Conservation (phyloP, 2,113 vertebrate genomes). For the Aegotheles bennettii region DNA sequence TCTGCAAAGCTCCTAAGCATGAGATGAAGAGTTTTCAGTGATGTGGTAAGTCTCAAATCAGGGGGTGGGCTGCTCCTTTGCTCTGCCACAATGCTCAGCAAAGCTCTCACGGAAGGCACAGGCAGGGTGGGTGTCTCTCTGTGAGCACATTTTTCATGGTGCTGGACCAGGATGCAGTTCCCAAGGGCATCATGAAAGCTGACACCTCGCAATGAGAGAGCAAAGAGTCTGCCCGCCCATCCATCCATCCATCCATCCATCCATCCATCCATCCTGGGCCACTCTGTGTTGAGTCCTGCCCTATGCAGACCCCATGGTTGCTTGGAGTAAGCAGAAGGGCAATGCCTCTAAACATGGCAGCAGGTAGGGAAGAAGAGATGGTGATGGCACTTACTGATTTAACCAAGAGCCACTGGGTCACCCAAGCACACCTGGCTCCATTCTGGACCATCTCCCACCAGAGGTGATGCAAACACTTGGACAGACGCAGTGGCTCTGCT, state of each 20-base stretch:
- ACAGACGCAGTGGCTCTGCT: fast-evolving
- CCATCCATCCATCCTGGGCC: not conserved
- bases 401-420: not conserved
- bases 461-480: not conserved
- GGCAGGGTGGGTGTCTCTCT: not conserved
- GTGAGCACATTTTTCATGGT: fast-evolving
- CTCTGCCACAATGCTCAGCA: fast-evolving
- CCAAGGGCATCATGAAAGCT: not conserved
- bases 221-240: not conserved
- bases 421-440: not conserved
- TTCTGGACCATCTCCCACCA: not conserved
- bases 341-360: not conserved
- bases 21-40: not conserved
- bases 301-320: not conserved
- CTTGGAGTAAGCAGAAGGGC: not conserved
- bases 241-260: no score
- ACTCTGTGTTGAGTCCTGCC: not conserved
- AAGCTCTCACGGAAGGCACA: not conserved
- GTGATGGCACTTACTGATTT: fast-evolving
- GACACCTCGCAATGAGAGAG: not conserved
- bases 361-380: not conserved
- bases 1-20: not conserved
- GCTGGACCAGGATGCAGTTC: not conserved
- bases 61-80: not conserved
- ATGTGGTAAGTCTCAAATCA: not conserved